Percentiles rank a stretch among this genome's conserved stretches.
These are phyloP conservation scores for Botia kubotai DNA, from an alignment of 2,797 vertebrate species.

Conservation along the genomic window DNA sequence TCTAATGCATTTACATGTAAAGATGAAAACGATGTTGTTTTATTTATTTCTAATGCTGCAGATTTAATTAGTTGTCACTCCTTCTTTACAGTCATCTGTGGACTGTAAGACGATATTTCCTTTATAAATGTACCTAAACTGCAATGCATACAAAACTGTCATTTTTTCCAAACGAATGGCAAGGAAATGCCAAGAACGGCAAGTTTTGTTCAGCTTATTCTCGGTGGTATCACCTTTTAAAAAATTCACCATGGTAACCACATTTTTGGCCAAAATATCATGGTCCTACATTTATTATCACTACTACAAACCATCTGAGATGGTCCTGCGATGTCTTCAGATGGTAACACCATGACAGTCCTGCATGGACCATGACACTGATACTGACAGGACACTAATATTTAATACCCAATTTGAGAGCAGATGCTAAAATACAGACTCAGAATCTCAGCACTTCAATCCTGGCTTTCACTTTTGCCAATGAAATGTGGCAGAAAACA, in stretches of 20 bases:
- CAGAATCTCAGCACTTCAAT: too few species aligned
- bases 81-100: neutral
- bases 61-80: neutral
- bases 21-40: neutral
- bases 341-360: too few species aligned
- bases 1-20: neutral
- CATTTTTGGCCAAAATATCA: neutral
- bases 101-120: neutral
- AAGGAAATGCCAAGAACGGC: neutral
- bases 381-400: too few species aligned
- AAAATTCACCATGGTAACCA: constrained; percentile 30
- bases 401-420: too few species aligned
- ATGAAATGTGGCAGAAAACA: too few species aligned
- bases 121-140: neutral
- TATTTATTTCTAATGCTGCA: neutral
- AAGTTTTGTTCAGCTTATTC: neutral
- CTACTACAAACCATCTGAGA: neutral
- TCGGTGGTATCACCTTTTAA: neutral
- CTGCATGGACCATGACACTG: too few species aligned
- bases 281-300: neutral
- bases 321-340: too few species aligned
- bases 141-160: too few species aligned
- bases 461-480: too few species aligned
- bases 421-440: too few species aligned
- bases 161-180: too few species aligned